A percentile compares a stretch with the other conserved stretches of the same genome.
These are phyloP conservation scores for Phymanthus crucifer DNA, from an alignment of 92 coral and sea anemone species.

Conservation along the genomic window DNA sequence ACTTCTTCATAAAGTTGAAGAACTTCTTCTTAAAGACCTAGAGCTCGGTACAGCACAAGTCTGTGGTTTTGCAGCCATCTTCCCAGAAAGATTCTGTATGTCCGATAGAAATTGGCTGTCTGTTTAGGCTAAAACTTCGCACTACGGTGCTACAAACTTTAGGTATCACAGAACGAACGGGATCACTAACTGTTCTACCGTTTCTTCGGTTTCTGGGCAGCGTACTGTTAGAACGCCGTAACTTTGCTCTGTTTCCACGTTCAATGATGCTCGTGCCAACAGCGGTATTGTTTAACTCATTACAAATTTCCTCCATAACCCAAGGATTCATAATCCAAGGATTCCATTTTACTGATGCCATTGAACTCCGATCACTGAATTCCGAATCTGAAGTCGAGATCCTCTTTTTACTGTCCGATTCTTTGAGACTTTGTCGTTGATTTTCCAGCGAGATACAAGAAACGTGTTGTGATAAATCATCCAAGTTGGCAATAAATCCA, in stretches of 20 bases:
- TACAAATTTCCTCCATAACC: slow-evolving; percentile 36
- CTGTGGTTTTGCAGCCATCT: slow-evolving; percentile 38
- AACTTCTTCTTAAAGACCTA: background rate
- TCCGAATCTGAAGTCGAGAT: slow-evolving; percentile 17
- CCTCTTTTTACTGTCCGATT: slow-evolving; percentile 23
- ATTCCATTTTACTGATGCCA: slow-evolving; percentile 22
- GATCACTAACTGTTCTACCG: slow-evolving; percentile 35
- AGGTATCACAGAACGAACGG: slow-evolving; percentile 34
- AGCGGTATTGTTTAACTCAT: slow-evolving; percentile 37
- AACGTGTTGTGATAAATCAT: slow-evolving; percentile 17
- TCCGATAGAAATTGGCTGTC: slow-evolving; percentile 37
- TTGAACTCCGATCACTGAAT: slow-evolving; percentile 15
- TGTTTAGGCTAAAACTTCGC: slow-evolving; percentile 39
- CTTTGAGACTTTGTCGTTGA: background rate
- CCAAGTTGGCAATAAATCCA: slow-evolving; percentile 23
- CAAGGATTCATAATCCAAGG: slow-evolving; percentile 27
- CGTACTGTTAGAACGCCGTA: slow-evolving; percentile 36
- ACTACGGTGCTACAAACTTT: slow-evolving; percentile 27
- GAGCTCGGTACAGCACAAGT: slow-evolving; percentile 40
- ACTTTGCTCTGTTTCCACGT: slow-evolving; percentile 44
- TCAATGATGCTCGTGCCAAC: slow-evolving; percentile 31
- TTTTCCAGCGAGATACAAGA: slow-evolving; percentile 22
- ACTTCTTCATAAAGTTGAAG: background rate
- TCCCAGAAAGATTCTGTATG: slow-evolving; percentile 40
- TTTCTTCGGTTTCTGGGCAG: slow-evolving; percentile 12